Conservation (phyloP, 2,888 invertebrate genomes). For the Octodonta nipae region DNA sequence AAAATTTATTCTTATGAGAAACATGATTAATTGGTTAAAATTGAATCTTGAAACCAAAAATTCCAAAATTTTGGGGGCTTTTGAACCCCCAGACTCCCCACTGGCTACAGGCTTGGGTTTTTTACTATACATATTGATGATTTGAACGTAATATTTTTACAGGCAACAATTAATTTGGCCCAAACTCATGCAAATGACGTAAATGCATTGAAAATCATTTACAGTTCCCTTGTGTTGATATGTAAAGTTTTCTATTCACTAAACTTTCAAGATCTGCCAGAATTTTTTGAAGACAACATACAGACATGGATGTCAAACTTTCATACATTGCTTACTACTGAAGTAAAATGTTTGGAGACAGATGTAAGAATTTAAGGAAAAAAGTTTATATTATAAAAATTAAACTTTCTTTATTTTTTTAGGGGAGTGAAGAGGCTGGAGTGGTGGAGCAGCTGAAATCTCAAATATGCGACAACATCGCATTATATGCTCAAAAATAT, state of each 20-base stretch:
- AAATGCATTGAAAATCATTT: slow-evolving; percentile 72
- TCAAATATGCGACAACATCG: slow-evolving; percentile 91
- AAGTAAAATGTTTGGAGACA: slow-evolving; percentile 64
- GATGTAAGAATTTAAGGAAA: slow-evolving; percentile 41
- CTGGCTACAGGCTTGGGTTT: too few relatives aligned
- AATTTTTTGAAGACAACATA: slow-evolving; percentile 99
- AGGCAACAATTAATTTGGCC: slow-evolving; percentile 76
- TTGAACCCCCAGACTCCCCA: too few relatives aligned
- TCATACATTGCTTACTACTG: slow-evolving; percentile 61
- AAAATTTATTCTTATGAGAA: too few relatives aligned
- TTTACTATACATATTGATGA: too few relatives aligned
- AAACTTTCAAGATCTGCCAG: slow-evolving; percentile 94
- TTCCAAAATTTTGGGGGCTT: too few relatives aligned
- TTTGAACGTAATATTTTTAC: slow-evolving; percentile 18
- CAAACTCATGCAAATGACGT: slow-evolving; percentile 65
- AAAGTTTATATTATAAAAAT: not conserved
- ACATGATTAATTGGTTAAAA: too few relatives aligned
- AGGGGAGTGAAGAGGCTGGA: slow-evolving; percentile 78
- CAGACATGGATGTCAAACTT: slow-evolving; percentile 87
- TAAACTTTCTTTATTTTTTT: slow-evolving; percentile 10
- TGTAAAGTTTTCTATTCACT: slow-evolving; percentile 94
- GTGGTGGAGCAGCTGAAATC: slow-evolving; percentile 82
- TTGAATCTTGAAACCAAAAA: too few relatives aligned
- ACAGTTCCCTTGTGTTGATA: slow-evolving; percentile 74
- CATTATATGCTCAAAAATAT: slow-evolving; percentile 91